Evolutionary conservation across 2,113 vertebrate genomes (phyloP), one percentile per base, ranked within the genome.

Genomic region (Syngnathus typhle): DNA sequence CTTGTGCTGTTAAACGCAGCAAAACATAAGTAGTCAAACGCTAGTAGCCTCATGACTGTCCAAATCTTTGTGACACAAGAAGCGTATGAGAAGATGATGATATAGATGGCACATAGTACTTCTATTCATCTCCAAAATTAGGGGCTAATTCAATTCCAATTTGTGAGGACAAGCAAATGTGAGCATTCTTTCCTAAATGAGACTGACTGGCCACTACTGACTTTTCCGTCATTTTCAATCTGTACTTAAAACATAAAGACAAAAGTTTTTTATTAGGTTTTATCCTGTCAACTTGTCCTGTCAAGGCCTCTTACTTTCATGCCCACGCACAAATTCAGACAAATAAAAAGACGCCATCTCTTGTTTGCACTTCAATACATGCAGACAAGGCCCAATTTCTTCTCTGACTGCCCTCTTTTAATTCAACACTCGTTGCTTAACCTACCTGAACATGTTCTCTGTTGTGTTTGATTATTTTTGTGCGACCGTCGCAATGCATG

Each of bases 311-410:
- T 75, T 76, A 78, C 73, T 52, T 52, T 21, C 6, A n/a, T 18
- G 8, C 47, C 6, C 7, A 6, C 15, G 1, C 44, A 47, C 44
- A 18, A 47, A 47, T 47, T 47, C 15, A 47, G 64, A 71, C 51
- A 65, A 60, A 70, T 69, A 76, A 63, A 80, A 64, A 32, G 27
- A 32, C 27, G 69, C 75, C 75, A 75, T 80, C 80, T 76, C 80
- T 86, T 86, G 81, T 86, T 87, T 84, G 83, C 82, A 68, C 80
- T 80, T 67, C 71, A 77, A 72, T 77, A 80, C 81, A 85, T 77
- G 75, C 80, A 85, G 81, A 85, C 78, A 82, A 77, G 78, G 70
- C 74, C 75, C 74, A 79, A 79, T 81, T 82, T 84, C 77, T 78
- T 79, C 65, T 72, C 78, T 83, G 81, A 85, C 86, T 85, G 79